Evolutionary conservation across 2,888 invertebrate species (phyloP).

Genomic region (Hemaris fuciformis): DNA sequence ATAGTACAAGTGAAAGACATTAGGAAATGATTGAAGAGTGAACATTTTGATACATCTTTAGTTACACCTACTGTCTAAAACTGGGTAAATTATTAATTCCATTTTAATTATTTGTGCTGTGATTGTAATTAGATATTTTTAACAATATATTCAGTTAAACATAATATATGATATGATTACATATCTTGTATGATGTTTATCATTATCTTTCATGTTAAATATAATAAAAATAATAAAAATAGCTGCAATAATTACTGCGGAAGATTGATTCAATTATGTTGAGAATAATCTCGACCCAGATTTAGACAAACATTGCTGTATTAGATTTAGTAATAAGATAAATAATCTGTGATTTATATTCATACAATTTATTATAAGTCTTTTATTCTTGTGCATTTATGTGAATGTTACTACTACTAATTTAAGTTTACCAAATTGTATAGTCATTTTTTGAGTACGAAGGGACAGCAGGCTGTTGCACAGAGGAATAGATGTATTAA

Average conservation of each 20-base stretch:
- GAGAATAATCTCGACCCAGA: too few relatives aligned
- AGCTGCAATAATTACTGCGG: too few relatives aligned
- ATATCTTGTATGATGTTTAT: not conserved
- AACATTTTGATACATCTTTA: not conserved
- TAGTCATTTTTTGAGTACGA: not conserved
- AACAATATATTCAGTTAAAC: not conserved
- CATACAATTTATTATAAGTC: not conserved
- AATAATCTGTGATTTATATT: slow-evolving; percentile 1
- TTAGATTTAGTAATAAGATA: not conserved
- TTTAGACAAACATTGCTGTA: not conserved
- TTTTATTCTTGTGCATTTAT: not conserved
- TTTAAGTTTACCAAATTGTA: not conserved
- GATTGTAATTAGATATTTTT: not conserved
- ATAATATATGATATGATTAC: not conserved
- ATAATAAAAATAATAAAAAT: too few relatives aligned
- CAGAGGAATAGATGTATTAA: not conserved
- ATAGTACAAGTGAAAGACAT: slow-evolving; percentile 65
- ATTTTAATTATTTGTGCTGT: not conserved
- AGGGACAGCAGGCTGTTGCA: not conserved
- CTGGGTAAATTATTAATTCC: not conserved
- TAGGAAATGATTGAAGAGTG: not conserved
- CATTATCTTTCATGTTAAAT: not conserved
- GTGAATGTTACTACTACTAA: not conserved
- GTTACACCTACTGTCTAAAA: not conserved
- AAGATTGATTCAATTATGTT: not conserved